Percentiles rank a stretch among this genome's conserved stretches.
These are phyloP conservation scores for Malacosoma neustria DNA, from an alignment of 2,888 invertebrate species.

Conservation along the genomic window DNA sequence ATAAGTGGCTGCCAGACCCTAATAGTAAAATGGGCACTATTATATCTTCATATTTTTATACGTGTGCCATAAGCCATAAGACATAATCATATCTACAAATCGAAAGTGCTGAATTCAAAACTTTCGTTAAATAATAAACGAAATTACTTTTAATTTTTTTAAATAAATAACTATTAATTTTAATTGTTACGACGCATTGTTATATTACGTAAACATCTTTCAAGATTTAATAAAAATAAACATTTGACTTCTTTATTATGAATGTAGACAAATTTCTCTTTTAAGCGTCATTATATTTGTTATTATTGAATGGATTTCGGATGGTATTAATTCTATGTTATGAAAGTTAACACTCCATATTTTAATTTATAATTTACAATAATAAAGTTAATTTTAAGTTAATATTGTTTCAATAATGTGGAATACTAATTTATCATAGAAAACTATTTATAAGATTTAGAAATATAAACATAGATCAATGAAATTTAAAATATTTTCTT, in stretches of 20 bases:
- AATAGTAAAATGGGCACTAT: no score
- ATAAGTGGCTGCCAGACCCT: no score
- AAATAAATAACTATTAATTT: background rate
- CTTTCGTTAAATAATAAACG: background rate
- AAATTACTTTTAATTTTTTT: background rate
- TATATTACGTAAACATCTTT: background rate
- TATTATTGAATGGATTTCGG: background rate
- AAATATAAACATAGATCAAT: background rate
- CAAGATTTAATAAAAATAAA: background rate
- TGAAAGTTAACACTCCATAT: no score
- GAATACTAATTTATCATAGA: no score
- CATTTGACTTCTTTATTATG: background rate
- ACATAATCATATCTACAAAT: no score
- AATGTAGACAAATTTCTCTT: background rate
- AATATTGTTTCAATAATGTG: no score
- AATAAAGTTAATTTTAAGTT: no score
- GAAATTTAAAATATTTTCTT: background rate
- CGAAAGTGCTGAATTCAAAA: background rate
- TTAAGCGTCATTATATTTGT: background rate
- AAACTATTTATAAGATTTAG: no score
- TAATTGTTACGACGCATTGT: background rate
- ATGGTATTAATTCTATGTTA: no score
- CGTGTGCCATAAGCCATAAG: no score
- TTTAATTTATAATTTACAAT: no score
- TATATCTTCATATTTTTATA: no score